Evolutionary conservation across 2,797 vertebrate genomes (phyloP).

Genomic region (Catostomus latipinnis): DNA sequence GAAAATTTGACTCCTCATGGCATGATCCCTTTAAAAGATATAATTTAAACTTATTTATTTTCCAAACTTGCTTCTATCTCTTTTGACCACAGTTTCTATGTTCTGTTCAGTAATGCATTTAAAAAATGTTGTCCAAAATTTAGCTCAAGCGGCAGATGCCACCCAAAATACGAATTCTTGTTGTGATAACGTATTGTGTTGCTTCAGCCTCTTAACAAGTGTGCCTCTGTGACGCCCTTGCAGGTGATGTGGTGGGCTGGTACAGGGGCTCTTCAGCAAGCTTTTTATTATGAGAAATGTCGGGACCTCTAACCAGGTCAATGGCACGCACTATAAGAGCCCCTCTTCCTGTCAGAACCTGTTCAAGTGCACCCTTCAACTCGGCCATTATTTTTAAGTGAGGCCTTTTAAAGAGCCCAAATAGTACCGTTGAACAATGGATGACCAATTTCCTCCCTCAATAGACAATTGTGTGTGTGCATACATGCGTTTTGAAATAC

Average conservation of each 20-base stretch:
- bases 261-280: neutral
- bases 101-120: neutral
- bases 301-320: constrained; percentile 28
- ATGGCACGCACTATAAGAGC: constrained; percentile 30
- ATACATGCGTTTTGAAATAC: constrained; percentile 1
- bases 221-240: too few species aligned
- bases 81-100: constrained; percentile 15
- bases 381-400: constrained; percentile 50
- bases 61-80: neutral
- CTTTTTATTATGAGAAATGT: neutral
- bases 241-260: neutral
- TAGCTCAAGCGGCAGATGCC: neutral
- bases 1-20: too few species aligned
- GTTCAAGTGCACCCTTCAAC: constrained; percentile 44
- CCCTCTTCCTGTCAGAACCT: constrained; percentile 33
- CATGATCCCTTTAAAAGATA: too few species aligned
- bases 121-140: too few species aligned
- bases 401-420: constrained; percentile 41
- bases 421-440: constrained; percentile 46
- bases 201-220: neutral
- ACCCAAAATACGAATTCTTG: neutral
- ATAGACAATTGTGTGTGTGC: constrained; percentile 18
- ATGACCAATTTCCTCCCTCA: constrained; percentile 31
- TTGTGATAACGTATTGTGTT: neutral
- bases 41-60: too few species aligned